Conservation (phyloP, 2,113 vertebrate species). For the Tragelaphus scriptus region DNA sequence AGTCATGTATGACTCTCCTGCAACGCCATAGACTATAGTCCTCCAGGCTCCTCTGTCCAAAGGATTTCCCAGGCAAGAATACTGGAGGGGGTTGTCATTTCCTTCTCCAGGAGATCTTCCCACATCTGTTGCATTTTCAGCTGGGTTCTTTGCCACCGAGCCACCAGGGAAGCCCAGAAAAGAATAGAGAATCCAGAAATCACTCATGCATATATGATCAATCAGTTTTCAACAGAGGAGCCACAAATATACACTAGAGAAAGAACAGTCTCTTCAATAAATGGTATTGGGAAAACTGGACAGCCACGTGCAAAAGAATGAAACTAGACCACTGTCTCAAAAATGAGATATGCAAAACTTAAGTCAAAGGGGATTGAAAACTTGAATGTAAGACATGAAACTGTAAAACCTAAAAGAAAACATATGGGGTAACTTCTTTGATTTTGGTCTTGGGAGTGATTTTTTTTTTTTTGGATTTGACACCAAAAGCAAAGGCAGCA, state of each 20-base stretch:
- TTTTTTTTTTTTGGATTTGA: background rate
- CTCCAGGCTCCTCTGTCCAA: background rate
- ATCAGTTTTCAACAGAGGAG: background rate
- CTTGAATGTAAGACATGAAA: background rate
- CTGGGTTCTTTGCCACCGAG: background rate
- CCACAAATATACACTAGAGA: background rate
- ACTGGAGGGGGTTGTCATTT: background rate
- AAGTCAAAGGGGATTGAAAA: background rate
- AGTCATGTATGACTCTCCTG: background rate
- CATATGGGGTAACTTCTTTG: background rate
- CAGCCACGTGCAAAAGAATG: background rate
- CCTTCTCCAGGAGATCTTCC: background rate
- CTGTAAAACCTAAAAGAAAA: background rate
- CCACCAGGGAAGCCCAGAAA: background rate
- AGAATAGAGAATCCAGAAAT: background rate
- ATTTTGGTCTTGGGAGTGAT: background rate
- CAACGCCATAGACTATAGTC: background rate
- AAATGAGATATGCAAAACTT: background rate
- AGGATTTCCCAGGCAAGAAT: background rate
- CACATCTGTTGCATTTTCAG: background rate
- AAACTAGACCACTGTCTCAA: background rate
- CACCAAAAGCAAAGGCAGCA: background rate
- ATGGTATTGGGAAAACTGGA: background rate
- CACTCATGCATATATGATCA: background rate
- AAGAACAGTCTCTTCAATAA: background rate